phyloP scores from a whole-genome alignment of 2,888 invertebrate species.

The Digitonthophagus gazella region DNA sequence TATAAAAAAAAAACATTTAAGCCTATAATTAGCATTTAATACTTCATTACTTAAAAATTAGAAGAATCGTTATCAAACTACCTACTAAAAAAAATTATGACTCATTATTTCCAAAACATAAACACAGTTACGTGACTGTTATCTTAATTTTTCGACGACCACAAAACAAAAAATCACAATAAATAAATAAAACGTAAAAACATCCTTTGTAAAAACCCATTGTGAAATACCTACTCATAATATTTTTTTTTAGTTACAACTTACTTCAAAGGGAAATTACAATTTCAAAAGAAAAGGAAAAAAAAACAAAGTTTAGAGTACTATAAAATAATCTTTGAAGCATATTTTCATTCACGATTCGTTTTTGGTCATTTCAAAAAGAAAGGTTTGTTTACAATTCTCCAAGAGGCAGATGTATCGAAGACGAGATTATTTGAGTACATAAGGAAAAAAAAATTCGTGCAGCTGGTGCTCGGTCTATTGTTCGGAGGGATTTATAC shows the following conservation, averaged over 20 bases:
- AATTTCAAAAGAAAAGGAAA: not conserved
- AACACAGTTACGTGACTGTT: not conserved
- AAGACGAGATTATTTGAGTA: not conserved
- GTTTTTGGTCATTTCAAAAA: not conserved
- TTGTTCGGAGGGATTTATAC: not conserved
- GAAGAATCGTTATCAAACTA: too few species aligned
- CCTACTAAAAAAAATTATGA: not conserved
- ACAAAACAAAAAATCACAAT: not conserved
- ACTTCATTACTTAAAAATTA: too few species aligned
- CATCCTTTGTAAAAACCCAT: too few species aligned
- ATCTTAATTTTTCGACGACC: not conserved
- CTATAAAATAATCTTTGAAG: not conserved
- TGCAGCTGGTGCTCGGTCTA: not conserved
- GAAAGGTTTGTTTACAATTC: not conserved
- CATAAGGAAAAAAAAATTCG: not conserved
- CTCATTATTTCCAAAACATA: not conserved
- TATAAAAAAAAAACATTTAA: too few species aligned
- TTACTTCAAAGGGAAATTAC: too few species aligned
- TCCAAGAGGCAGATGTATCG: not conserved
- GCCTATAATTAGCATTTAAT: too few species aligned
- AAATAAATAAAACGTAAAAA: not conserved
- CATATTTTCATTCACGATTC: not conserved
- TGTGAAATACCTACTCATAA: too few species aligned
- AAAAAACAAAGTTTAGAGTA: not conserved
- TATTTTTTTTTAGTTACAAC: too few species aligned